Conservation (phyloP, 2,888 invertebrate genomes). For the Beris morrisii region DNA sequence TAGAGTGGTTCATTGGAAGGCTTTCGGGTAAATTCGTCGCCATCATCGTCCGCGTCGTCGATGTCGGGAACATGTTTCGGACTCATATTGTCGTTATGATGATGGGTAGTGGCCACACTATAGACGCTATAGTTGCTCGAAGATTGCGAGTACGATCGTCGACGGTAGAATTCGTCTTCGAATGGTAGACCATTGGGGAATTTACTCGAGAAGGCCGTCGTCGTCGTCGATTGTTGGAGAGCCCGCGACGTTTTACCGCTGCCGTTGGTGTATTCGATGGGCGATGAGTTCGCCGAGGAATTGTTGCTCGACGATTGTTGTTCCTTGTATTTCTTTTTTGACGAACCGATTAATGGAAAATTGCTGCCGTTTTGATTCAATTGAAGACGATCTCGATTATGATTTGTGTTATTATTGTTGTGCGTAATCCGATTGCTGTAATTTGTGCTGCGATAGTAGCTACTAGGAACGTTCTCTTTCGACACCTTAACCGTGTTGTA, state of each 20-base stretch:
- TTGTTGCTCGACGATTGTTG: constrained; percentile 20
- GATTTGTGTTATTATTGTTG: constrained; percentile 29
- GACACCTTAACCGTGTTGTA: constrained; percentile 49
- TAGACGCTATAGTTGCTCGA: constrained; percentile 56
- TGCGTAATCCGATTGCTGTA: constrained; percentile 27
- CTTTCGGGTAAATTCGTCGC: constrained; percentile 55
- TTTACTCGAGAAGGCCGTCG: constrained; percentile 54
- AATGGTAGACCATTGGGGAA: constrained; percentile 56
- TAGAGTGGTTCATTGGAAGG: constrained; percentile 55
- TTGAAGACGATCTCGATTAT: constrained; percentile 46
- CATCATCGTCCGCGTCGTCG: constrained; percentile 40
- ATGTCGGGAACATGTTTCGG: constrained; percentile 2
- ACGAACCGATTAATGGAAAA: background rate
- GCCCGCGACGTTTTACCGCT: background rate
- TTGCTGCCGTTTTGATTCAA: constrained; percentile 41
- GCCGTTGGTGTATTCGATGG: background rate
- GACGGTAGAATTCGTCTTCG: constrained; percentile 53
- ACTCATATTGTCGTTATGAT: constrained; percentile 14
- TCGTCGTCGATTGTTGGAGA: constrained; percentile 42
- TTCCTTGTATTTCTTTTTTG: constrained; percentile 24
- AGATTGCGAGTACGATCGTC: constrained; percentile 53
- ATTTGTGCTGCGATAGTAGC: constrained; percentile 28
- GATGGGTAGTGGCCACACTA: constrained; percentile 43
- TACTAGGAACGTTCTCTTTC: constrained; percentile 52
- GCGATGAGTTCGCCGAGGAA: constrained; percentile 29